Conservation (phyloP, 2,888 invertebrate species). For the Bruchidius siliquastri region DNA sequence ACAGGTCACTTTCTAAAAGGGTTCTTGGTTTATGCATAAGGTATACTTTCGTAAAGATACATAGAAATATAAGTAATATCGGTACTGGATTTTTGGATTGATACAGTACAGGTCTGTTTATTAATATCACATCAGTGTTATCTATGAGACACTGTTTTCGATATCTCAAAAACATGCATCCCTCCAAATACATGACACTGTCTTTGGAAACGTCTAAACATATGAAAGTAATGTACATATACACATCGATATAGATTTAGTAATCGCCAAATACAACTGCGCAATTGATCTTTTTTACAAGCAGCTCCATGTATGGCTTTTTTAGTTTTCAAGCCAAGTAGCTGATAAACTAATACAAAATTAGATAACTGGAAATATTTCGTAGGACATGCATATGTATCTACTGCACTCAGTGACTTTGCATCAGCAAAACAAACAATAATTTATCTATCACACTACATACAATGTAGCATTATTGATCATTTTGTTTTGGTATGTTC, state of each 20-base stretch:
- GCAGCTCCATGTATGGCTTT: background rate
- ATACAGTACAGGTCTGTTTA: too few relatives aligned
- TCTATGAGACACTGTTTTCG: too few relatives aligned
- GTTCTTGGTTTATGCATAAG: background rate
- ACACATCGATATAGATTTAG: background rate
- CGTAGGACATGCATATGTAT: background rate
- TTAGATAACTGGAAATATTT: background rate
- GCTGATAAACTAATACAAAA: background rate
- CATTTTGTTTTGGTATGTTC: background rate
- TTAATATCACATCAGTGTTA: too few relatives aligned
- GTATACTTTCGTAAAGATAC: background rate
- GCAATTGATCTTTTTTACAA: background rate
- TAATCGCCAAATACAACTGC: background rate
- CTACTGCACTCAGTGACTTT: background rate
- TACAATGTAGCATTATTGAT: background rate
- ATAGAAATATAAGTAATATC: background rate
- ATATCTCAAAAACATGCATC: too few relatives aligned
- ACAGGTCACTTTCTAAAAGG: constrained; percentile 11
- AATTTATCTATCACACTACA: background rate
- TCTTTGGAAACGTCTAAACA: too few relatives aligned
- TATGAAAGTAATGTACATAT: too few relatives aligned
- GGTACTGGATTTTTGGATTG: too few relatives aligned
- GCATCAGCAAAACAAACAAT: background rate
- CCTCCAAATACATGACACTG: too few relatives aligned
- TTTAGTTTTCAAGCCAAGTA: background rate